Base-by-base conservation (phyloP, 2,888 invertebrate species). In the Zygogramma bicolorata region DNA sequence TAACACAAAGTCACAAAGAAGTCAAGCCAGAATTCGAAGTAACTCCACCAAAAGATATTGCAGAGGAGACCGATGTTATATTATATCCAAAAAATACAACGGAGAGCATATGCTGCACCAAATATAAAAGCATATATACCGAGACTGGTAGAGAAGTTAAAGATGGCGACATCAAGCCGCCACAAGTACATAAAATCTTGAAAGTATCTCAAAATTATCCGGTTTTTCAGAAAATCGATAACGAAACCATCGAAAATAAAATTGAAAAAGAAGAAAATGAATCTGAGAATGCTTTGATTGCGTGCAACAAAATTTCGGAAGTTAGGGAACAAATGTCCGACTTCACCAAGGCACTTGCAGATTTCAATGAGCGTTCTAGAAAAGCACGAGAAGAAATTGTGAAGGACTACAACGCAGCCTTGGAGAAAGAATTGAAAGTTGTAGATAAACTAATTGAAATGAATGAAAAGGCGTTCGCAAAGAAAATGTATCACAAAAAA, bases 401-500 rank as follows among this genome's bases (percentile, higher is more conserved):
- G 25, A 78, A 82, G 18, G 81, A 83, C 15, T 86, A 84, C 70
- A 82, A 83, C 61, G 79, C 79, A 13, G 79, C 82, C 7, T 77
- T 84, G 65, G 79, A 81, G 61, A 77, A 79, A 66, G 82, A 83
- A 71, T 68, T 80, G 22, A 70, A 75, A 63, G 73, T 80, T 22
- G 73, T 80, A 1, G 74, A 80, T 8, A 78, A 80, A 49, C 68
- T 79, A n/a, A 77, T 78, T 71, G 42, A 68, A 20, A 61, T 65
- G 49, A 53, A 62, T 40, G 68, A 74, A n/a, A 62, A 68, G 8
- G 40, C 62, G 10, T 73, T 71, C 5, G 68, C 34, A n/a, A 61
- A 65, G 6, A 61, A 73, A 68, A 29, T 38, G 18, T 34, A 29
- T 42, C 15, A 15, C 31, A 31, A n/a, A 10, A 8, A 20, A 22